Base-by-base conservation (phyloP, 2,888 invertebrate species). In the Epistrophella euchroma region DNA sequence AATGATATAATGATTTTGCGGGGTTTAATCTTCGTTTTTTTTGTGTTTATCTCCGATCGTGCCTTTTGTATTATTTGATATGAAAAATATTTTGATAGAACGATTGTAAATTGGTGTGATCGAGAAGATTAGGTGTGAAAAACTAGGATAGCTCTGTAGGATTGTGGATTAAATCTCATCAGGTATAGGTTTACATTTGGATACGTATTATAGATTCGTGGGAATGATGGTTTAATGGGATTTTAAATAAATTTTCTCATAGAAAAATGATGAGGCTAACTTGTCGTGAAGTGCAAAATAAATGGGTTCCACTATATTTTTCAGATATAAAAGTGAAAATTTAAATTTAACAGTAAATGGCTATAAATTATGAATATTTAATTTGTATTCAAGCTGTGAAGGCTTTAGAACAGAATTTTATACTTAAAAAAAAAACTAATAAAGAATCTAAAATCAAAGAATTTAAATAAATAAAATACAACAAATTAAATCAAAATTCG, bases 101-200 rank as follows among this genome's bases (percentile, higher is more conserved):
- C 56, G 56, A 22, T 70, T 55, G 55, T 85, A 47, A 62, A 76
- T 73, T 70, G 56, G 45, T 70, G 19, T 56, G 85, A 77, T 77
- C 56, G 43, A 43, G n/a, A 19, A 66, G 75, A 70, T 73, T 75
- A 80, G 75, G 80, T 86, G 85, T 86, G 81, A 86, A 81, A 80
- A 81, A 60, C 37, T 85, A 68, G 52, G 25, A 52, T 80, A 80
- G 75, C 72, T 72, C 0, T 52, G 50, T 22, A 62, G 58, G 64
- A 43, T 37, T 66, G 56, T 66, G 35, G 58, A 71, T 47, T 28
- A 47, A 43, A 43, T 76, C 45, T 47, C 17, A 43, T 56, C n/a
- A n/a, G n/a, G n/a, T n/a, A 43, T 68, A 62, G 72, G 76, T 56
- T 62, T 60, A 28, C 68, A 56, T 72, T 22, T 37, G 1, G 6